Evolutionary conservation across 2,888 invertebrate genomes (phyloP), one percentile per base, ranked within the genome.

Genomic region (Scaptomyza flava): DNA sequence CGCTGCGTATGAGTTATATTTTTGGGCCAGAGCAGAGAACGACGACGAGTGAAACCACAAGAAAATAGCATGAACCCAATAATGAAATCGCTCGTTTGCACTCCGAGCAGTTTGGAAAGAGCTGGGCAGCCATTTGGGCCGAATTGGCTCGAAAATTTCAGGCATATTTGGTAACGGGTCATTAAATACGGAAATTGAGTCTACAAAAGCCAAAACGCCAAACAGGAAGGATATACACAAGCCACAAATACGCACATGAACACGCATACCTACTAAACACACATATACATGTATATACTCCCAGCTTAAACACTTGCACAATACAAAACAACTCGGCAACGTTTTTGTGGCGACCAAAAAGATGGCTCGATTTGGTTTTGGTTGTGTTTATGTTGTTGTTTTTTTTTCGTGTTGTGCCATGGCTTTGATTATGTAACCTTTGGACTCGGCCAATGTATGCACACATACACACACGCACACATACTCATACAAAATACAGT

Each of bases 111-210:
- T 48, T 46, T 31, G 20, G 48, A n/a, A 12, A 47, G 41, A 31
- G 38, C 53, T 20, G 34, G 53, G 58, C 73, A 74, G 50, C 50
- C 34, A 50, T 50, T 57, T 54, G 61, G 61, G 64, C 65, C 68
- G 38, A 71, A 76, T 77, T 71, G 63, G 74, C 71, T 76, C 68
- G 51, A 78, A 83, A 80, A 78, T 74, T 80, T 71, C 77, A 53
- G 78, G 81, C 85, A 83, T 78, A 83, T 85, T 85, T 82, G 77
- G 81, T 76, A 89, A 87, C 84, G 89, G 78, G 73, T 83, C 89
- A 90, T 90, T 90, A 89, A 87, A 85, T 87, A 77, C 83, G 87
- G 84, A 89, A 90, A 90, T 90, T 87, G 84, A 89, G 81, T 85
- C 82, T 84, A 89, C 89, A 85, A 87, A 77, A 84, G 82, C 77